Evolutionary conservation across 2,888 invertebrate genomes (phyloP), one percentile per base, ranked within the genome.

Genomic region (Amorpha juglandis): DNA sequence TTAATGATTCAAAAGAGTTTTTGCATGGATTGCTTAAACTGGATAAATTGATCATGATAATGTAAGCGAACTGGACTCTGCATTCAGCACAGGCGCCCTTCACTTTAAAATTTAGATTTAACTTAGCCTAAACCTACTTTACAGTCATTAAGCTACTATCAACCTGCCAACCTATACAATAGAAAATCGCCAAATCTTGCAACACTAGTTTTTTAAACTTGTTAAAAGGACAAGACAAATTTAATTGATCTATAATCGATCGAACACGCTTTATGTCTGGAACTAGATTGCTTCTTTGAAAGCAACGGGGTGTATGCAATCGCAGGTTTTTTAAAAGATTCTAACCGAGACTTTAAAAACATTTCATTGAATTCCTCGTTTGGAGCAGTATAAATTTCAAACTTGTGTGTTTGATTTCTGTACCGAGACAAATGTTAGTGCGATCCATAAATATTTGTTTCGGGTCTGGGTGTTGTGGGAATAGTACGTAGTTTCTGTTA

Each of bases 81-180:
- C 33, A n/a, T 53, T 16, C 11, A 38, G 58, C 12, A 16, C 42
- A 1, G 53, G 38, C 58, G 38, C 58, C 58, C 58, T 58, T 58
- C 58, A 42, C 58, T 58, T 58, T 38, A 58, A 52, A 52, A 12
- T 52, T 52, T 27, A 27, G 21, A 52, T 16, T 58, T 42, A 42
- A 38, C 42, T 58, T 58, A 58, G 42, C 58, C 58, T 58, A 58
- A 58, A 42, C 58, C 19, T 42, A 38, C 19, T 58, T 58, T 58
- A 38, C 58, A 38, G 6, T 33, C 33, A 53, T 35, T 35, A 35
- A 33, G 7, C 8, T 53, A 53, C 1, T 48, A 16, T 38, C 19
- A 21, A 51, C 19, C 16, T 55, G 35, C 38, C n/a, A 16, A 55
- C 16, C 9, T 35, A 48, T 38, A 48, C 14, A 55, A 38, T 55